These are phyloP conservation scores for Garrulus glandarius DNA, from an alignment of 2,797 vertebrate species.

Conservation along the genomic window DNA sequence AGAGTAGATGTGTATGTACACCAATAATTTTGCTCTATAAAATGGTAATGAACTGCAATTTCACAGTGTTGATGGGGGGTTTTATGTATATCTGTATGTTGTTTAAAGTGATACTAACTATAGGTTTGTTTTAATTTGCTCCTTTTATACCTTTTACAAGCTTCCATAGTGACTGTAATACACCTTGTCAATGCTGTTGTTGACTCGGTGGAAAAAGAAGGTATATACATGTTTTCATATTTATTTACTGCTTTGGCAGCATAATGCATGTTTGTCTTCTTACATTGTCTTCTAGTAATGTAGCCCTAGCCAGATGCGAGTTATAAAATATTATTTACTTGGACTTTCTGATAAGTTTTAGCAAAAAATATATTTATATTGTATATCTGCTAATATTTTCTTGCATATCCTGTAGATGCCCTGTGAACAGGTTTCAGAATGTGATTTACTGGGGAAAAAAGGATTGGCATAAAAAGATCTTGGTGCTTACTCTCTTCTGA, in stretches of 20 bases:
- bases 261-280: slow-evolving; percentile 49
- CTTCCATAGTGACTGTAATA: slow-evolving; percentile 98
- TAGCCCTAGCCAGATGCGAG: not conserved
- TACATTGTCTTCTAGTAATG: not conserved
- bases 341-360: not conserved
- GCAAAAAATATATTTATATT: not conserved
- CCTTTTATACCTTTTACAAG: slow-evolving; percentile 84
- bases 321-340: not conserved
- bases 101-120: slow-evolving; percentile 76
- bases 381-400: not conserved
- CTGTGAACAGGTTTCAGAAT: not conserved
- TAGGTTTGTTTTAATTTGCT: slow-evolving; percentile 81
- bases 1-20: not conserved
- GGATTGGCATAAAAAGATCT: not conserved
- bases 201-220: slow-evolving; percentile 90
- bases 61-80: not conserved
- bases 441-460: not conserved
- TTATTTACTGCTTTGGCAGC: slow-evolving; percentile 57
- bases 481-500: not conserved
- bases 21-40: not conserved
- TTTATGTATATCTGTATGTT: slow-evolving; percentile 32
- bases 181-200: slow-evolving; percentile 93
- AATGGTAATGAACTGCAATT: not conserved
- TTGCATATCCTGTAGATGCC: not conserved
- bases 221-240: slow-evolving; percentile 79